phyloP scores from a whole-genome alignment of 2,113 vertebrate species.

The Diglossa brunneiventris region DNA sequence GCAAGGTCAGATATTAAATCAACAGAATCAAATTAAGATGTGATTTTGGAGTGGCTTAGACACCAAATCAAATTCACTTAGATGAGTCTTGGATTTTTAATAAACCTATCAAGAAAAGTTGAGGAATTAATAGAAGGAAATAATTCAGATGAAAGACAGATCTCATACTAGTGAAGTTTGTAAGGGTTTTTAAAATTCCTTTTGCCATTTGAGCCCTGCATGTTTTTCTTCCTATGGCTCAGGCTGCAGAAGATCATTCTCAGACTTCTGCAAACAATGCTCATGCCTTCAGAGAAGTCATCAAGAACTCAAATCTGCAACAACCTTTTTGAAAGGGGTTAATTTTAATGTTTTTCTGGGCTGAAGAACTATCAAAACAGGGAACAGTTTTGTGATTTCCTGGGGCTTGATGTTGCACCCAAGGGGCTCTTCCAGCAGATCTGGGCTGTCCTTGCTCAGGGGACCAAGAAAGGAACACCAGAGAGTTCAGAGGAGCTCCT shows the following conservation, averaged over 20 bases:
- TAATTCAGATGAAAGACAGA: background rate
- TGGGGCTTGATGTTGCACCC: background rate
- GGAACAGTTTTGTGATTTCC: background rate
- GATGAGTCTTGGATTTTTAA: background rate
- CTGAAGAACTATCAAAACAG: background rate
- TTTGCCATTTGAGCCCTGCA: background rate
- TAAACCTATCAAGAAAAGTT: background rate
- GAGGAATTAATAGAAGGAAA: background rate
- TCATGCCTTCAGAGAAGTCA: background rate
- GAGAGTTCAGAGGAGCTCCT: background rate
- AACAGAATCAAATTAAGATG: slow-evolving; percentile 42
- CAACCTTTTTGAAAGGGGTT: background rate
- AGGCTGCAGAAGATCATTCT: background rate
- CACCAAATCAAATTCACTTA: slow-evolving; percentile 25
- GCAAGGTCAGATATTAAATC: slow-evolving; percentile 14
- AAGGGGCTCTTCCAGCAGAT: background rate
- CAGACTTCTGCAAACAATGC: background rate
- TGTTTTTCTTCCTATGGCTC: background rate
- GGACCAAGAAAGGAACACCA: background rate
- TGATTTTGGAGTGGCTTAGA: slow-evolving; percentile 15
- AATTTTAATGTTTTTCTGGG: background rate
- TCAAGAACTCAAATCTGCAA: background rate
- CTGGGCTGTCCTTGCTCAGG: background rate
- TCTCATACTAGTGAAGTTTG: background rate
- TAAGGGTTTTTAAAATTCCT: background rate